Conservation (phyloP, 2,113 vertebrate genomes). For the Piprites chloris region DNA sequence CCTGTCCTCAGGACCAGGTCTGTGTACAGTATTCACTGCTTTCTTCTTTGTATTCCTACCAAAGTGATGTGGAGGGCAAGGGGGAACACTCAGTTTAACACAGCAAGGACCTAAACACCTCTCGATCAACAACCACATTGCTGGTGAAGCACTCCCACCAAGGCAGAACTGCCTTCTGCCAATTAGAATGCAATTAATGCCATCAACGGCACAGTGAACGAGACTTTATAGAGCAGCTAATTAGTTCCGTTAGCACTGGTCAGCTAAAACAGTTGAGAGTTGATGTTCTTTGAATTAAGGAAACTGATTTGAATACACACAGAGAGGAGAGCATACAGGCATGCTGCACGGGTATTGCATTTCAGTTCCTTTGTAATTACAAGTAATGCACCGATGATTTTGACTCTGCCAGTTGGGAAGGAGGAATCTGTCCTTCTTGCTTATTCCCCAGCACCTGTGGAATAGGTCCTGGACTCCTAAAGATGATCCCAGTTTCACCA, state of each 20-base stretch:
- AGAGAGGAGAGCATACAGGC: background rate
- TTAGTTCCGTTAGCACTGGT: background rate
- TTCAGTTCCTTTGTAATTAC: background rate
- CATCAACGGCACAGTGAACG: background rate
- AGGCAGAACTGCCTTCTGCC: background rate
- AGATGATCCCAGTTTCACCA: background rate
- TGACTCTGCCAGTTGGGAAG: background rate
- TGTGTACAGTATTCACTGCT: background rate
- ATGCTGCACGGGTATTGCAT: background rate
- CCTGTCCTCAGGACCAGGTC: background rate
- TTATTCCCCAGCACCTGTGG: background rate
- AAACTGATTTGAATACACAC: background rate
- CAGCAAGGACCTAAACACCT: background rate
- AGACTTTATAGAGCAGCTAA: constrained; percentile 1
- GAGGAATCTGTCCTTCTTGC: background rate
- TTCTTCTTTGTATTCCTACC: background rate
- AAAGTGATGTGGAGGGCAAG: too few species aligned
- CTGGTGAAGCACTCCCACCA: background rate
- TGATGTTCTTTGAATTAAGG: background rate
- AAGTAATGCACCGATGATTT: background rate
- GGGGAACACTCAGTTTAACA: background rate
- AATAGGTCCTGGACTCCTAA: background rate
- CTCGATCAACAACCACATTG: background rate
- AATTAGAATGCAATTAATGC: constrained; percentile 37
- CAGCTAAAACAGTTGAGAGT: background rate